Evolutionary conservation across 2,888 invertebrate genomes (phyloP).

Genomic region (Oithona nana): DNA sequence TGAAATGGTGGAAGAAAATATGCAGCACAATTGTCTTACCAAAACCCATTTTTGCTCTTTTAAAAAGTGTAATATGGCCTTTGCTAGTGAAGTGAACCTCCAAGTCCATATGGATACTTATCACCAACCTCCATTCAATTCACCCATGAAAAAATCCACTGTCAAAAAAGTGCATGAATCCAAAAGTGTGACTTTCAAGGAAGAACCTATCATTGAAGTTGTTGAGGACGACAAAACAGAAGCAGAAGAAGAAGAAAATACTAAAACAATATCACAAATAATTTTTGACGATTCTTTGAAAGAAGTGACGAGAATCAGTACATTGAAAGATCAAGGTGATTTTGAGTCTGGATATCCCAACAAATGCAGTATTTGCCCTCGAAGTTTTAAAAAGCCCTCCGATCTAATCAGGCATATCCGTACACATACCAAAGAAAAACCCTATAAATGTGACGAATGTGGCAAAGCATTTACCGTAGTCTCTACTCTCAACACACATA

Average conservation of each 20-base stretch:
- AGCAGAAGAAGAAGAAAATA: no score
- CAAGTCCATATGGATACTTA: not conserved
- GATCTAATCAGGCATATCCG: slow-evolving; percentile 32
- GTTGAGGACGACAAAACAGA: not conserved
- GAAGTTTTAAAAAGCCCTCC: slow-evolving; percentile 30
- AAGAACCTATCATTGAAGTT: not conserved
- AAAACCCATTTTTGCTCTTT: not conserved
- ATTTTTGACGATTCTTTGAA: not conserved
- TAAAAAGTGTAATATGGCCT: not conserved
- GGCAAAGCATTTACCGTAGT: slow-evolving; percentile 38
- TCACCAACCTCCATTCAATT: not conserved
- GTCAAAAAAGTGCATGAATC: no score
- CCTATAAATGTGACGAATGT: slow-evolving; percentile 28
- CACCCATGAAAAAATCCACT: not conserved
- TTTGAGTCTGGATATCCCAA: slow-evolving; percentile 3
- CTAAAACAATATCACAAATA: not conserved
- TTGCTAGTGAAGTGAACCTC: not conserved
- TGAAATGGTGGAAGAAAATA: not conserved
- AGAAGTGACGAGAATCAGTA: not conserved
- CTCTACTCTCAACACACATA: slow-evolving; percentile 42
- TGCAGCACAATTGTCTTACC: not conserved
- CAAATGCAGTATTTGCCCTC: slow-evolving; percentile 29
- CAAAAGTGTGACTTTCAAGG: no score
- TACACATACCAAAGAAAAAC: slow-evolving; percentile 30
- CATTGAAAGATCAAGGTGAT: not conserved